A percentile compares a stretch with the other conserved stretches of the same genome.
phyloP scores from a whole-genome alignment of 2,888 invertebrate genomes.

The Torymus aiolomorphi region DNA sequence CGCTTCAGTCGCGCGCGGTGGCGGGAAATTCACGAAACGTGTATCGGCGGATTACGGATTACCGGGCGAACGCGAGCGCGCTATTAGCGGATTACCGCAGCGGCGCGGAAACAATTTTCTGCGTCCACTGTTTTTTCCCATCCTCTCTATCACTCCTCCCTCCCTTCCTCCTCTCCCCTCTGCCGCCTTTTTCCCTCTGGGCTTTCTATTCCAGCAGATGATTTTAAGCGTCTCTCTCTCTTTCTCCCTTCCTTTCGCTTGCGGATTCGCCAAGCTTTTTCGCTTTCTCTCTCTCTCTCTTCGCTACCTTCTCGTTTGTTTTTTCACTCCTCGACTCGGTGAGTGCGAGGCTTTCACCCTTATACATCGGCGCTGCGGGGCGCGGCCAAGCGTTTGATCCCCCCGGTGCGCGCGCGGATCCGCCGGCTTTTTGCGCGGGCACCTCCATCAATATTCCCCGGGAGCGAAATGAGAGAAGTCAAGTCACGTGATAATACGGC shows the following conservation, averaged over 20 bases:
- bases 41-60: conserved; percentile 63
- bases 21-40: conserved; percentile 32
- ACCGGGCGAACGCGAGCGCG: conserved; percentile 63
- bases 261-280: too few species aligned
- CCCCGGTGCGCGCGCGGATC: neutral
- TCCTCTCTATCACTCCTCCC: conserved; percentile 23
- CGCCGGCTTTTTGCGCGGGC: neutral
- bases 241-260: neutral
- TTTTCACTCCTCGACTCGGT: conserved; percentile 6
- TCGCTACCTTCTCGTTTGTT: neutral
- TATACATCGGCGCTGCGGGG: conserved; percentile 3
- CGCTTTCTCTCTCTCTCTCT: neutral
- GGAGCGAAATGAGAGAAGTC: neutral
- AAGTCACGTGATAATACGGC: neutral
- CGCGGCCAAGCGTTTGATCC: neutral
- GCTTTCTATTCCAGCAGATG: conserved; percentile 29
- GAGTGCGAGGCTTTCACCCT: neutral
- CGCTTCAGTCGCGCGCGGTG: conserved; percentile 6
- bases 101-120: conserved; percentile 67
- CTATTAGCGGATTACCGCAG: conserved; percentile 70
- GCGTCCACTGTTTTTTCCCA: conserved; percentile 57
- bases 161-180: neutral
- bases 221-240: conserved; percentile 22
- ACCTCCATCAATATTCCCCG: conserved; percentile 20
- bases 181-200: conserved; percentile 29